Base-by-base conservation (phyloP, 2,113 vertebrate species). In the Petaurus breviceps region DNA sequence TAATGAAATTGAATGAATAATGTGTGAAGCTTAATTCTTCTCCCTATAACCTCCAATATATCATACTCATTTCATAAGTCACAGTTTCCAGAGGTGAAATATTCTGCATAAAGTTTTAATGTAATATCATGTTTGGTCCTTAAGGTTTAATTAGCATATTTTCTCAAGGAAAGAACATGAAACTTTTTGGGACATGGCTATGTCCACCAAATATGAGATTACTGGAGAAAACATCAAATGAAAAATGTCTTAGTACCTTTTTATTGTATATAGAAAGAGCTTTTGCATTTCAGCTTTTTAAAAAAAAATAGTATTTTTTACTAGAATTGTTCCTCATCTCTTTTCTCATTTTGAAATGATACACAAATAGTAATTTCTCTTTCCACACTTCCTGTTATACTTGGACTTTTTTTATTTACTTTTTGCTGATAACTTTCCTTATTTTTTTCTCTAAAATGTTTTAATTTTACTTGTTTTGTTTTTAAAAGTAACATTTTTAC, bases 381-480 rank as follows among this genome's bases (percentile, higher is more conserved):
- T 98, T 89, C 54, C 97, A 96, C 52, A 94, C 90, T 98, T 98
- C 97, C 94, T 97, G 96, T 98, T 98, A 98, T 98, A 98, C 98
- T 98, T 98, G 77, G 97, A 98, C 49, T 97, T 96, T 95, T 96
- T 96, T 95, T 96, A 97, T 96, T 97, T 98, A 97, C 95, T 96
- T 97, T 98, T 97, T 94, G 96, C 98, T 99, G 98, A 98, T 99
- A 99, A 99, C 98, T 98, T 98, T 99, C 95, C 96, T 98, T 97
- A 93, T 96, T 97, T 97, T 97, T 98, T 98, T 98, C 97, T 98
- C 97, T 97, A 97, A 97, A 94, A 97, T 97, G 94, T 53, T 96
- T 97, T 97, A 96, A 94, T 95, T 96, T 97, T 96, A 95, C 91
- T 96, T 94, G 98, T 77, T 97, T 98, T 97, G 94, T 97, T 92